A percentile compares a stretch with the other conserved stretches of the same genome.
Conservation (phyloP, 1,140 invertebrate species). For the Mesaphorura yosii region DNA sequence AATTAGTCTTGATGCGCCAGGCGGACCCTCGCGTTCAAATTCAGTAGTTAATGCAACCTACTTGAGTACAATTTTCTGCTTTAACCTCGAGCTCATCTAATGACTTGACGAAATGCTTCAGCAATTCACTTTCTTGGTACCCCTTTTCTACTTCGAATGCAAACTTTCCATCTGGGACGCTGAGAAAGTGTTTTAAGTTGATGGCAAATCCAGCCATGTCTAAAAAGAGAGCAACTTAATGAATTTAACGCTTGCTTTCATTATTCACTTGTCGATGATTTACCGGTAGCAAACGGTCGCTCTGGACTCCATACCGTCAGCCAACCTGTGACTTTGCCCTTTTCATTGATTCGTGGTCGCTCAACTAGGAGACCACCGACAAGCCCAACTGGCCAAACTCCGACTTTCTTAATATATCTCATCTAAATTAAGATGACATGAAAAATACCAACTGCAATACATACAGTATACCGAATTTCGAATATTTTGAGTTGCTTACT, state of each 20-base stretch:
- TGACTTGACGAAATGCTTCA: constrained; percentile 59
- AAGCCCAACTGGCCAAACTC: constrained; percentile 94
- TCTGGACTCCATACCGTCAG: constrained; percentile 39
- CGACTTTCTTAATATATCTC: constrained; percentile 68
- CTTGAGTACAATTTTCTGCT: constrained; percentile 78
- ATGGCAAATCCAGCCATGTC: constrained; percentile 99
- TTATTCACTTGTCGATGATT: constrained; percentile 40
- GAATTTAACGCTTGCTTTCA: not conserved
- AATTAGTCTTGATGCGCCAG: not conserved
- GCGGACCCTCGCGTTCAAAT: not conserved
- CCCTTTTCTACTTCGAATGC: constrained; percentile 71
- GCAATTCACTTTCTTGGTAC: constrained; percentile 82
- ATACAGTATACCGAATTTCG: not conserved
- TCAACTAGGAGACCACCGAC: constrained; percentile 76
- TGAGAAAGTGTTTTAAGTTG: constrained; percentile 65
- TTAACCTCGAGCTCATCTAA: constrained; percentile 72
- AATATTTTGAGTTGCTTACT: constrained; percentile 40
- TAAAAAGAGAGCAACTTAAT: constrained; percentile 79
- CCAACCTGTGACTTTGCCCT: constrained; percentile 51
- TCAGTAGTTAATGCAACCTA: constrained; percentile 32
- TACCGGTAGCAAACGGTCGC: constrained; percentile 69
- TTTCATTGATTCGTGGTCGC: constrained; percentile 56
- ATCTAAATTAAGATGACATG: constrained; percentile 45
- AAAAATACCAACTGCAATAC: not conserved
- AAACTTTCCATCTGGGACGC: constrained; percentile 66